These are phyloP conservation scores for Nudaria mundana DNA, from an alignment of 2,888 invertebrate species.

Conservation along the genomic window DNA sequence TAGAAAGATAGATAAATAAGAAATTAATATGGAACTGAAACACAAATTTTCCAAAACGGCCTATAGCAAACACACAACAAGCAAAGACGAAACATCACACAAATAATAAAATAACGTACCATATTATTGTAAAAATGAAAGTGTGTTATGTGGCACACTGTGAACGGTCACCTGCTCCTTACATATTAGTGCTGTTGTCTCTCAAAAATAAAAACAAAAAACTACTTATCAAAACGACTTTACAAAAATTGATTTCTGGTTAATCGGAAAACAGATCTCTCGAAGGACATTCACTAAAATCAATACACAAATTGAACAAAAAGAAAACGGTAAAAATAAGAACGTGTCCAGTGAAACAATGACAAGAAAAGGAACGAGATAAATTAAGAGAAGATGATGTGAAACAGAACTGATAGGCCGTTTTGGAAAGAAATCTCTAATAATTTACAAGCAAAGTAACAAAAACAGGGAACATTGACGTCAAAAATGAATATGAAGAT, in stretches of 20 bases:
- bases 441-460: slow-evolving; percentile 72
- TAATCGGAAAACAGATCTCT: slow-evolving; percentile 79
- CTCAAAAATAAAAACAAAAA: slow-evolving; percentile 66
- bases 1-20: slow-evolving; percentile 50
- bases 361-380: slow-evolving; percentile 63
- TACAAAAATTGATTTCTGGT: slow-evolving; percentile 57
- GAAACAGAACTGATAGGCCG: slow-evolving; percentile 78
- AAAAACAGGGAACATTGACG: slow-evolving; percentile 62
- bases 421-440: slow-evolving; percentile 78
- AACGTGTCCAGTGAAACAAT: slow-evolving; percentile 62
- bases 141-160: slow-evolving; percentile 64
- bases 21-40: slow-evolving; percentile 45
- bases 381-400: slow-evolving; percentile 66
- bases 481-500: slow-evolving; percentile 61
- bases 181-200: slow-evolving; percentile 61
- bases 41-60: slow-evolving; percentile 77
- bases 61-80: slow-evolving; percentile 80
- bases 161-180: slow-evolving; percentile 59
- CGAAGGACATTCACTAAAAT: slow-evolving; percentile 77
- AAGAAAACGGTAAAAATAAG: slow-evolving; percentile 48
- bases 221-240: slow-evolving; percentile 54
- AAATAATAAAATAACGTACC: slow-evolving; percentile 65
- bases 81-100: slow-evolving; percentile 74
- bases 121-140: slow-evolving; percentile 53
- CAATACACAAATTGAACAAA: slow-evolving; percentile 38